Conservation (phyloP, 1,140 invertebrate genomes). For the Caenorhabditis remanei region DNA sequence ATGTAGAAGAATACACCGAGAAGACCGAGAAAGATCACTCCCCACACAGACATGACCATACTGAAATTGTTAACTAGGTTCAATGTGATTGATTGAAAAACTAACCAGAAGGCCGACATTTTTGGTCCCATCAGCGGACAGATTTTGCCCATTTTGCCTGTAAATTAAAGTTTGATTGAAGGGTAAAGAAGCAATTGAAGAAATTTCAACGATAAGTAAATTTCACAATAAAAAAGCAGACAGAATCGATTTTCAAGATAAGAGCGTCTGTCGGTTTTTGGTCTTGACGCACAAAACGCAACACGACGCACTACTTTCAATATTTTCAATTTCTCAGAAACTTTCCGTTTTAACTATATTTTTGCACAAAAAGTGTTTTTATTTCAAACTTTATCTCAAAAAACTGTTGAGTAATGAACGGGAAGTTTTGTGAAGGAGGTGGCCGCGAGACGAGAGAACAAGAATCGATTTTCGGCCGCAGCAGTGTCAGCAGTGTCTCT, state of each 20-base stretch:
- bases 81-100: slow-evolving; percentile 27
- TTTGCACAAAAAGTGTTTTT: neutral
- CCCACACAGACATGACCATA: slow-evolving; percentile 78
- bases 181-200: neutral
- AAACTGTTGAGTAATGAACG: slow-evolving; percentile 10
- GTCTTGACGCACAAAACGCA: slow-evolving; percentile 30
- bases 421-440: neutral
- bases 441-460: slow-evolving; percentile 49
- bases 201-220: neutral
- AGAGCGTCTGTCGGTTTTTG: slow-evolving; percentile 32
- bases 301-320: slow-evolving; percentile 41
- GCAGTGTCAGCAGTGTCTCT: slow-evolving; percentile 35
- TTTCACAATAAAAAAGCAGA: neutral
- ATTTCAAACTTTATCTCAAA: neutral
- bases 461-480: slow-evolving; percentile 54
- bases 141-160: slow-evolving; percentile 71
- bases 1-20: slow-evolving; percentile 76
- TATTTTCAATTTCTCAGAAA: neutral
- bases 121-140: slow-evolving; percentile 77
- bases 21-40: slow-evolving; percentile 76
- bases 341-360: neutral
- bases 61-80: slow-evolving; percentile 65
- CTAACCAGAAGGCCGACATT: slow-evolving; percentile 77
- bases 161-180: slow-evolving; percentile 13
- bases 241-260: neutral